Percentiles rank a stretch among this genome's conserved stretches.
Evolutionary conservation across 2,113 vertebrate genomes (phyloP).

Genomic region (Scophthalmus maximus): DNA sequence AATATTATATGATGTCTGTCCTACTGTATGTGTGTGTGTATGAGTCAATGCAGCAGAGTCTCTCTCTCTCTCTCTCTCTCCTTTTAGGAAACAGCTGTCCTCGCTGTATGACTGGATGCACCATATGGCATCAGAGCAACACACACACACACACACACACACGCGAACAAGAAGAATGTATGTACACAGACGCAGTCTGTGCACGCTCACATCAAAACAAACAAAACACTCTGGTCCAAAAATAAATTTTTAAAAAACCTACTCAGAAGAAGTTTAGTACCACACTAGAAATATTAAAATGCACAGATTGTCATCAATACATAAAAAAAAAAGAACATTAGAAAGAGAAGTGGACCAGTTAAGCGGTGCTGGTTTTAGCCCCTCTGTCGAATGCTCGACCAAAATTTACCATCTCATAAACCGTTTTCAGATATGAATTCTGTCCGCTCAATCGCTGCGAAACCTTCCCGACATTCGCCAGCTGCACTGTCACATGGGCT

Average conservation of each 20-base stretch:
- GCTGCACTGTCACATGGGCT: too few relatives aligned
- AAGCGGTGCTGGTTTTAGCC: background rate
- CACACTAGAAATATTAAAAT: too few relatives aligned
- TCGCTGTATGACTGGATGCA: slow-evolving; percentile 13
- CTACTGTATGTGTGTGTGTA: too few relatives aligned
- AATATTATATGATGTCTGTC: slow-evolving; percentile 44
- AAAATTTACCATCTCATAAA: too few relatives aligned
- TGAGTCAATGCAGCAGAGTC: slow-evolving; percentile 3
- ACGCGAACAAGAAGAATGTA: background rate
- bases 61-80: slow-evolving; percentile 1
- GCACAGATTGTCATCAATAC: background rate
- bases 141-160: background rate
- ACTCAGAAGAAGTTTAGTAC: too few relatives aligned
- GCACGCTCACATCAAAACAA: slow-evolving; percentile 13
- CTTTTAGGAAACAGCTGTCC: slow-evolving; percentile 4
- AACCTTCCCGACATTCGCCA: too few relatives aligned
- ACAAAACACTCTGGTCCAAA: background rate
- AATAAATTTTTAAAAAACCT: background rate
- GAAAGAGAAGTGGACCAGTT: background rate
- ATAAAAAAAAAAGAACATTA: too few relatives aligned
- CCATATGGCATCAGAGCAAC: slow-evolving; percentile 27
- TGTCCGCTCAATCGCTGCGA: too few relatives aligned
- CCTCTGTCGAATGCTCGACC: background rate
- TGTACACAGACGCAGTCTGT: slow-evolving; percentile 3
- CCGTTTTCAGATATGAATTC: too few relatives aligned